Percentiles rank a stretch among this genome's conserved stretches.
Evolutionary conservation across 2,797 vertebrate genomes (phyloP).

Genomic region (Danio tinwini): DNA sequence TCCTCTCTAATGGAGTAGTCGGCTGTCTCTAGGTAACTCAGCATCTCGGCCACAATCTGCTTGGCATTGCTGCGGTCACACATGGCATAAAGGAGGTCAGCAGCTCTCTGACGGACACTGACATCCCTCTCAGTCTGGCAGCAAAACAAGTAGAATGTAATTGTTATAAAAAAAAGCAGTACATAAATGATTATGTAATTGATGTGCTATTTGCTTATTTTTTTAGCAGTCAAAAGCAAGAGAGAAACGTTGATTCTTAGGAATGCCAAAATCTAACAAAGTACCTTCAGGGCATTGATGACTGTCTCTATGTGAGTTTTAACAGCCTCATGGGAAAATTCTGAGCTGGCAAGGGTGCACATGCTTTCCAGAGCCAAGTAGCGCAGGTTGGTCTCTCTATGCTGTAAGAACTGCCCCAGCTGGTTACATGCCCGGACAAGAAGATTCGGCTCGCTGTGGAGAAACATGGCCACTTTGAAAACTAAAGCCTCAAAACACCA

Average conservation of each 20-base stretch:
- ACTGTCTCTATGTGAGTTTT: conserved; percentile 92
- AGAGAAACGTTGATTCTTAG: neutral
- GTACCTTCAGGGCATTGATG: conserved; percentile 90
- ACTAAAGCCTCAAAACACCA: neutral
- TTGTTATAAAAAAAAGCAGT: neutral
- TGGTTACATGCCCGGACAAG: conserved; percentile 91
- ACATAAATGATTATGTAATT: neutral
- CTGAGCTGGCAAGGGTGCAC: conserved; percentile 91
- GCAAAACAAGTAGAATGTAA: neutral
- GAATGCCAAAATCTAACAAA: neutral
- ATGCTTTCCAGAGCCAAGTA: conserved; percentile 92
- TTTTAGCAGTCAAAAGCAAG: neutral
- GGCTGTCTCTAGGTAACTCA: conserved; percentile 90
- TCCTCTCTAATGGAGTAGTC: conserved; percentile 94
- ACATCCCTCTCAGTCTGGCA: conserved; percentile 89
- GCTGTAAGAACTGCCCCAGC: conserved; percentile 91
- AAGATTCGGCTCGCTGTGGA: conserved; percentile 87
- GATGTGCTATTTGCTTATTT: neutral
- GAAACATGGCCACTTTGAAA: neutral
- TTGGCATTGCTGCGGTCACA: conserved; percentile 93
- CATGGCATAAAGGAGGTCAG: conserved; percentile 92
- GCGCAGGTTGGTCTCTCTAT: conserved; percentile 90
- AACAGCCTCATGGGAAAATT: conserved; percentile 92
- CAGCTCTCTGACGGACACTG: conserved; percentile 89
- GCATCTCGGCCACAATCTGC: conserved; percentile 92